These are phyloP conservation scores for Aphidius colemani DNA, from an alignment of 2,888 invertebrate genomes.

Conservation along the genomic window DNA sequence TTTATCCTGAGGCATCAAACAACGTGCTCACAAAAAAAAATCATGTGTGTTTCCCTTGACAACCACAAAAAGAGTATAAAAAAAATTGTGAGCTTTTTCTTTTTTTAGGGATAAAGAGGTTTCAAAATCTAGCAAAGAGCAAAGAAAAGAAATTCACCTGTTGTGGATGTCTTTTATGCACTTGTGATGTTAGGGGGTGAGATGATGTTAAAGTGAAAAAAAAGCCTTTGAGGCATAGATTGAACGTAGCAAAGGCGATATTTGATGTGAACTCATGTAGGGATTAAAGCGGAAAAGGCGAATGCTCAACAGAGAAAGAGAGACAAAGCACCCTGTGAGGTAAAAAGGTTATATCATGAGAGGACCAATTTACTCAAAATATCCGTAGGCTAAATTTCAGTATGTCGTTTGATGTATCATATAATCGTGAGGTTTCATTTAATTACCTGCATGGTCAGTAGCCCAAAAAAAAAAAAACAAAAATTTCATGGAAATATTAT, in stretches of 20 bases:
- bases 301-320: background rate
- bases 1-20: too few species aligned
- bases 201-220: background rate
- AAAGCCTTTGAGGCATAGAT: too few species aligned
- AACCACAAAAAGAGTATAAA: too few species aligned
- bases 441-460: constrained; percentile 34
- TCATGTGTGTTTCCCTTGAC: too few species aligned
- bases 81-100: constrained; percentile 1
- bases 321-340: too few species aligned
- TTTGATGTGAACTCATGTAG: constrained; percentile 6
- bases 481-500: background rate
- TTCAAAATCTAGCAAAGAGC: background rate
- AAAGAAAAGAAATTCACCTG: constrained; percentile 14
- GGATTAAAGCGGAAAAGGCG: constrained; percentile 17
- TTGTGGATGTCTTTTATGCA: constrained; percentile 1
- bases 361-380: constrained; percentile 3
- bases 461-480: too few species aligned
- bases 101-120: background rate
- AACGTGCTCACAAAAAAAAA: too few species aligned
- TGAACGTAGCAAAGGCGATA: background rate
- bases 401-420: constrained; percentile 35
- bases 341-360: background rate
- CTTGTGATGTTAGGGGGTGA: background rate
- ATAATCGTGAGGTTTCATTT: constrained; percentile 33
- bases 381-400: too few species aligned